Conservation (phyloP, 2,797 vertebrate species). For the Paguma larvata region DNA sequence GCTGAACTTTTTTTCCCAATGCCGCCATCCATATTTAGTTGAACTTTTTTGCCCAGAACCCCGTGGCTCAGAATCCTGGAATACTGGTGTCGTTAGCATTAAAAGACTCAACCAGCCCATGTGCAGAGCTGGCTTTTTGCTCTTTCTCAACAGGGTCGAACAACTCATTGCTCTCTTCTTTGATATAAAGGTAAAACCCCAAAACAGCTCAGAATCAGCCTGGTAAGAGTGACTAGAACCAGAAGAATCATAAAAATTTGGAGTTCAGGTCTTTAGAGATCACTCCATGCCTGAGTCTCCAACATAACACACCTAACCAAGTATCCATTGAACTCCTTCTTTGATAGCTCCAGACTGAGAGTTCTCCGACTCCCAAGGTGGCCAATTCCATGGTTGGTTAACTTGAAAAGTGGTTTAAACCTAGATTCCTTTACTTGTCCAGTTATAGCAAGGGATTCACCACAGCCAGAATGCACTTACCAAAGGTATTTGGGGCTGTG, state of each 20-base stretch:
- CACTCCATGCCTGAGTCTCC: neutral
- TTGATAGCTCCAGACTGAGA: neutral
- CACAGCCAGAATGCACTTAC: neutral
- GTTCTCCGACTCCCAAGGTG: neutral
- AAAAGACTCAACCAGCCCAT: neutral
- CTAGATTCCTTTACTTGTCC: constrained; percentile 14
- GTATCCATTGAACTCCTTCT: neutral
- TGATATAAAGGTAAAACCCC: constrained; percentile 18
- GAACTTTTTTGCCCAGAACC: neutral
- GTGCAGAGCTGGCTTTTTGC: neutral
- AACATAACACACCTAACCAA: neutral
- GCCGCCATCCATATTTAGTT: constrained; percentile 27
- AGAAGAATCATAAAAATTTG: neutral
- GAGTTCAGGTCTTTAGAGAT: neutral
- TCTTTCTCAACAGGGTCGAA: neutral
- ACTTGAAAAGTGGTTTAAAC: neutral
- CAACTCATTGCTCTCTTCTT: neutral
- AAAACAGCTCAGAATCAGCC: neutral
- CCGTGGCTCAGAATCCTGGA: constrained; percentile 23
- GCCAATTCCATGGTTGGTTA: neutral
- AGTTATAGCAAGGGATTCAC: neutral
- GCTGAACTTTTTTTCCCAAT: neutral
- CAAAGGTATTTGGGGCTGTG: neutral
- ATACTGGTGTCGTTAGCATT: neutral
- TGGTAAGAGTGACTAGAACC: neutral